A percentile compares a stretch with the other conserved stretches of the same genome.
Conservation (phyloP, 2,797 vertebrate genomes). For the Australoheros facetus region DNA sequence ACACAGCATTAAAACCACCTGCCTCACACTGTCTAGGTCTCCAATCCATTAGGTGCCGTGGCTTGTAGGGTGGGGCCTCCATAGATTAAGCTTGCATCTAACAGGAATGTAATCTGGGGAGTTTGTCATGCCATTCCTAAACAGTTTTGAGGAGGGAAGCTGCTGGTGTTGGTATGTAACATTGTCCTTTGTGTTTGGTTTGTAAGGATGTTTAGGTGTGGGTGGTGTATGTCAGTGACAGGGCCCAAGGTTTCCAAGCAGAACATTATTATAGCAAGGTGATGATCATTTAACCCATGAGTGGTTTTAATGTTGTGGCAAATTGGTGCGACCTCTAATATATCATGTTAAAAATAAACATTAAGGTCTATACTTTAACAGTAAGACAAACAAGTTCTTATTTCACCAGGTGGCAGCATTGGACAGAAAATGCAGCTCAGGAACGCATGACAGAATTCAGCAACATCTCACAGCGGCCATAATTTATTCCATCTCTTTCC, state of each 20-base stretch:
- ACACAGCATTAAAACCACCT: background rate
- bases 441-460: slow-evolving; percentile 35
- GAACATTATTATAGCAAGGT: background rate
- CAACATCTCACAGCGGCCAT: slow-evolving; percentile 44
- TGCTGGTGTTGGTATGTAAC: background rate
- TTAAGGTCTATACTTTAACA: background rate
- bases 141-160: background rate
- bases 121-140: background rate
- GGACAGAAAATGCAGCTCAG: slow-evolving; percentile 56
- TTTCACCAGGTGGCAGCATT: slow-evolving; percentile 79
- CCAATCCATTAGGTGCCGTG: background rate
- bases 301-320: background rate
- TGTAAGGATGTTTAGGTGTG: too few species aligned
- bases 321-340: background rate
- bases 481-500: slow-evolving; percentile 62
- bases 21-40: background rate
- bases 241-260: background rate
- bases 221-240: background rate
- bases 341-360: background rate
- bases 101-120: background rate
- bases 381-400: background rate
- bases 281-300: background rate
- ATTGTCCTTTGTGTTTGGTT: background rate
- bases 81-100: background rate
- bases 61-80: background rate